A percentile compares a stretch with the other conserved stretches of the same genome.
phyloP scores from a whole-genome alignment of 2,113 vertebrate genomes.

The Alouatta palliata region DNA sequence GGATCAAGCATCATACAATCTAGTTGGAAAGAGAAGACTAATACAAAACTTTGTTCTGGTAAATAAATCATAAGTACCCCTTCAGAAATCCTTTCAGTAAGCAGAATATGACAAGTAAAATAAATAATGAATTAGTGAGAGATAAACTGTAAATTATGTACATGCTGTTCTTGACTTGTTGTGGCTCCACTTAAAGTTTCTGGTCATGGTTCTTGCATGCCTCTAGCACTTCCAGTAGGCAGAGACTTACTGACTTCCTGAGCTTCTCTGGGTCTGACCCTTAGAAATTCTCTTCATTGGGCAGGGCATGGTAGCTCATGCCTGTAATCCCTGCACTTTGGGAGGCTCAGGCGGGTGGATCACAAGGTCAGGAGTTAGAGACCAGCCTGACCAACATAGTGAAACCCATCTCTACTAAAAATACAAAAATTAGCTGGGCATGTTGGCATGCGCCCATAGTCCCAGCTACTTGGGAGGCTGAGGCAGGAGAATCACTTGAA shows the following conservation, averaged over 20 bases:
- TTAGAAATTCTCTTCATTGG: not conserved
- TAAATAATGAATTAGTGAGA: constrained; percentile 14
- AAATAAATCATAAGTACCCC: constrained; percentile 14
- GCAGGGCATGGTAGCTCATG: no score
- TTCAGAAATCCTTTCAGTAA: not conserved
- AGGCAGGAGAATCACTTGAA: no score
- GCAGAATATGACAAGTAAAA: not conserved
- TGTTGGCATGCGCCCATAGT: no score
- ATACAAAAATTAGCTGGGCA: no score
- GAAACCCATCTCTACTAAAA: no score
- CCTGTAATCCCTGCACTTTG: no score
- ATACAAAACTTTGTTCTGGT: not conserved
- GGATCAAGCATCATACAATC: not conserved
- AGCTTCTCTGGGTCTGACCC: not conserved
- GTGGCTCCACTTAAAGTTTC: not conserved
- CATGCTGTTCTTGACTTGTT: not conserved
- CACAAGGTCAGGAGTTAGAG: no score
- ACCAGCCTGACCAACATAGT: no score
- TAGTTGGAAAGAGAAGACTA: not conserved
- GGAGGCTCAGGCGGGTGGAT: no score
- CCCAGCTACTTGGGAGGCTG: no score
- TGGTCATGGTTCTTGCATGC: not conserved
- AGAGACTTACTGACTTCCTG: not conserved
- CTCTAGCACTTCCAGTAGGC: not conserved
- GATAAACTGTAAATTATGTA: not conserved